Conservation (phyloP, 2,797 vertebrate genomes). For the Aotus griseimembra region DNA sequence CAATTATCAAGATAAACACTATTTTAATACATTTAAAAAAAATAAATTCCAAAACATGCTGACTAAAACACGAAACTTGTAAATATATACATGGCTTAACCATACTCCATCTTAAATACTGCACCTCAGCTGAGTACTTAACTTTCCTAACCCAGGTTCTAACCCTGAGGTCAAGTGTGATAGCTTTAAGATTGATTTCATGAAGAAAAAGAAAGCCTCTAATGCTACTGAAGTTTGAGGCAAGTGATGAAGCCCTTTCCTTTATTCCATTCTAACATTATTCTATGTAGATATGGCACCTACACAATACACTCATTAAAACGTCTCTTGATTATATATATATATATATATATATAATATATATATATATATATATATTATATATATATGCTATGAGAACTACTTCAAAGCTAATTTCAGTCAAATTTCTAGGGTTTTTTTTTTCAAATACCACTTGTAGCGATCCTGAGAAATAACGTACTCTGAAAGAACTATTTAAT, state of each 20-base stretch:
- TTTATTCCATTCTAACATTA: background rate
- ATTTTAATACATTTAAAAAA: background rate
- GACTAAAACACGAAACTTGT: background rate
- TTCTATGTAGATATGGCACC: background rate
- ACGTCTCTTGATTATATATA: background rate
- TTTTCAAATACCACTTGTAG: background rate
- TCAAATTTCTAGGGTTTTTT: background rate
- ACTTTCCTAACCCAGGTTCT: background rate
- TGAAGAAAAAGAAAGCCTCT: background rate
- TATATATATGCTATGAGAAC: background rate
- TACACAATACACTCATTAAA: background rate
- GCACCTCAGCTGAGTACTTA: background rate
- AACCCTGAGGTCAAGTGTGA: background rate
- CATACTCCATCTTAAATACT: background rate
- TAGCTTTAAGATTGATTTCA: too few species aligned
- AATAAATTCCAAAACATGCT: background rate
- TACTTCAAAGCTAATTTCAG: background rate
- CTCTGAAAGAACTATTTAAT: background rate
- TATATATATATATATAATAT: too few species aligned
- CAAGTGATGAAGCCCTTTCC: background rate
- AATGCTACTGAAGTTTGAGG: background rate
- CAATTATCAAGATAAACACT: background rate
- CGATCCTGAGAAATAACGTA: background rate
- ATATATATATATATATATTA: too few species aligned
- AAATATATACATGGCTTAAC: background rate